A percentile compares a stretch with the other conserved stretches of the same genome.
phyloP scores from a whole-genome alignment of 2,888 invertebrate species.

The Oscheius sp. region DNA sequence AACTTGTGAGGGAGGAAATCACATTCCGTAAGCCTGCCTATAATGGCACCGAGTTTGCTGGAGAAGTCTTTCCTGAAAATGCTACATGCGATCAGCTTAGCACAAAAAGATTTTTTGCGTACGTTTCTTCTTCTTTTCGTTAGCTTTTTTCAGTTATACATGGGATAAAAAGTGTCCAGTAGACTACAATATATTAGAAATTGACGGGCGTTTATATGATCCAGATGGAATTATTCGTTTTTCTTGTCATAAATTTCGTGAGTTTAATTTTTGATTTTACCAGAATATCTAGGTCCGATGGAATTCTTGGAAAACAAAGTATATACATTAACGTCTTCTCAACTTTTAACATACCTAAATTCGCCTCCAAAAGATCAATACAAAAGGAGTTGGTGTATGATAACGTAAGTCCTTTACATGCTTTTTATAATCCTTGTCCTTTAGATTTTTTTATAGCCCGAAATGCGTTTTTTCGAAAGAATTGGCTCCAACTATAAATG shows the following conservation, averaged over 20 bases:
- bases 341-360: neutral
- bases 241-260: constrained; percentile 17
- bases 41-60: neutral
- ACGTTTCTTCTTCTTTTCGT: neutral
- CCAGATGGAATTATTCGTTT: constrained; percentile 3
- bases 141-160: neutral
- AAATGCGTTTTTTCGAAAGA: constrained; percentile 89
- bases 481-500: constrained; percentile 89
- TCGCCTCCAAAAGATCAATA: neutral
- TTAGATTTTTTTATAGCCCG: constrained; percentile 80
- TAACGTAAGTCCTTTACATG: neutral
- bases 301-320: constrained; percentile 13
- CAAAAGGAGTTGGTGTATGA: constrained; percentile 13
- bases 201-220: constrained; percentile 16
- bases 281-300: neutral
- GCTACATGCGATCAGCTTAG: neutral
- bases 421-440: constrained; percentile 8
- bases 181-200: neutral
- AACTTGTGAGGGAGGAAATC: neutral
- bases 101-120: neutral
- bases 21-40: neutral
- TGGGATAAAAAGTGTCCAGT: neutral
- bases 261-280: neutral
- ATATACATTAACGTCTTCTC: neutral
- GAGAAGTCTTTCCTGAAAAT: neutral